Evolutionary conservation across 2,888 invertebrate species (phyloP).

Genomic region (Morpho deidamia): DNA sequence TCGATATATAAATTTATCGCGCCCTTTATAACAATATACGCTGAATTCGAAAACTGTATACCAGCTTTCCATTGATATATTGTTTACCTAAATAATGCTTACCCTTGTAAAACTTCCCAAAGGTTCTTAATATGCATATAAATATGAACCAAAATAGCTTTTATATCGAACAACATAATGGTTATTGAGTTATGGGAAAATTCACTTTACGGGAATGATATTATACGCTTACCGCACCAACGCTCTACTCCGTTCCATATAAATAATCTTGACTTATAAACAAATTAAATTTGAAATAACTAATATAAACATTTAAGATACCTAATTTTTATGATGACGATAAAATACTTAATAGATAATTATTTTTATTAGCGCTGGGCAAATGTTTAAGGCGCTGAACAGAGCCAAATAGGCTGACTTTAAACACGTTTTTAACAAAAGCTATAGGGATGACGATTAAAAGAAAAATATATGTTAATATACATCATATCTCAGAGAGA

Average conservation of each 20-base stretch:
- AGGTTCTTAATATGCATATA: constrained; percentile 16
- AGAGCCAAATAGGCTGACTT: too few species aligned
- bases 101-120: constrained; percentile 24
- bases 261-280: constrained; percentile 4
- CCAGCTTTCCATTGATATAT: constrained; percentile 13
- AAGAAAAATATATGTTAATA: too few species aligned
- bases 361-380: too few species aligned
- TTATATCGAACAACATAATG: background rate
- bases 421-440: too few species aligned
- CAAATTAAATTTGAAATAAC: background rate
- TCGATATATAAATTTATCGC: too few species aligned
- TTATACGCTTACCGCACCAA: background rate
- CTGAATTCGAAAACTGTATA: constrained; percentile 2
- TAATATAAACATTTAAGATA: too few species aligned
- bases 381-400: too few species aligned
- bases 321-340: too few species aligned
- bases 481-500: too few species aligned
- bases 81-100: constrained; percentile 18
- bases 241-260: background rate
- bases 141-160: constrained; percentile 11
- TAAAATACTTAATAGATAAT: too few species aligned
- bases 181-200: background rate
- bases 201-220: background rate
- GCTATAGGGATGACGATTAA: too few species aligned
- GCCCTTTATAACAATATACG: background rate